These are phyloP conservation scores for Drymodes brunneopygia DNA, from an alignment of 2,113 vertebrate genomes.

Conservation along the genomic window DNA sequence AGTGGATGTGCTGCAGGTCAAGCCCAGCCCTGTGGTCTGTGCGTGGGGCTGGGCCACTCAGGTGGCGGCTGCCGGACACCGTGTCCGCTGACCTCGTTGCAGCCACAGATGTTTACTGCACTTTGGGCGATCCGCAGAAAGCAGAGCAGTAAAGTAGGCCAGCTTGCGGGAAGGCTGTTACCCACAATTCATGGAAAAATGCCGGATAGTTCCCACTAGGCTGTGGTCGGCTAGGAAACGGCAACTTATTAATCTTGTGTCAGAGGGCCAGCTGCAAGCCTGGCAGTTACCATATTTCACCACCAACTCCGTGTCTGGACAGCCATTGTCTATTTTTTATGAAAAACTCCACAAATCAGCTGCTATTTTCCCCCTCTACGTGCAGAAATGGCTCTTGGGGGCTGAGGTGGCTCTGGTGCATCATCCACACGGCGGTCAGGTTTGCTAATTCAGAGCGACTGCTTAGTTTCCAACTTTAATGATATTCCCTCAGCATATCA, in stretches of 20 bases:
- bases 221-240: conserved; percentile 99
- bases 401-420: conserved; percentile 62
- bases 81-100: conserved; percentile 84
- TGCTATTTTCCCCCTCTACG: conserved; percentile 50
- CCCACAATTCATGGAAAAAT: conserved; percentile 90
- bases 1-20: not conserved
- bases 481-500: conserved; percentile 97
- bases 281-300: conserved; percentile 91
- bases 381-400: conserved; percentile 48
- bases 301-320: conserved; percentile 83
- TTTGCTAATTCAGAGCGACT: conserved; percentile 88
- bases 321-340: conserved; percentile 74
- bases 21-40: not conserved
- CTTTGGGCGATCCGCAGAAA: conserved; percentile 79
- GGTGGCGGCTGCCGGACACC: conserved; percentile 72
- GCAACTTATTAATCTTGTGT: conserved; percentile 99
- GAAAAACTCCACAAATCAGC: conserved; percentile 81
- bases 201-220: conserved; percentile 98
- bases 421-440: conserved; percentile 74
- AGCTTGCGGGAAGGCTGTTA: conserved; percentile 95
- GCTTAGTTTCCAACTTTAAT: conserved; percentile 98
- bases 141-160: conserved; percentile 90
- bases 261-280: conserved; percentile 96
- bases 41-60: conserved; percentile 44
- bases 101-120: conserved; percentile 90